These are phyloP conservation scores for Microchirus variegatus DNA, from an alignment of 2,797 vertebrate genomes.

Conservation along the genomic window DNA sequence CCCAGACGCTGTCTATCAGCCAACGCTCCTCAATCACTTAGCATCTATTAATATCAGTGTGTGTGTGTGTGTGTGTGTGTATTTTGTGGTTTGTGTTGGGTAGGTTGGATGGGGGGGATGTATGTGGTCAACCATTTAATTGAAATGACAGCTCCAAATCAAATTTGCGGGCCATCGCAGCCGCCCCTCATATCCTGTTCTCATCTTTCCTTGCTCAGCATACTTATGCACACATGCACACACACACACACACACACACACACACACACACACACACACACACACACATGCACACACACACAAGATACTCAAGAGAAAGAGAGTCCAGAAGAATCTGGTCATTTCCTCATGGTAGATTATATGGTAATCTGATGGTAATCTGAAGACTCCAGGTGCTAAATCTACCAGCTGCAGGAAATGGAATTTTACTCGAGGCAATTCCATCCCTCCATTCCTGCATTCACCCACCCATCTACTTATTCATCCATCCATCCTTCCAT, in stretches of 20 bases:
- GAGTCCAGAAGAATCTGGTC: constrained; percentile 40
- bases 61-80: constrained; percentile 27
- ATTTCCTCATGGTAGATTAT: constrained; percentile 64
- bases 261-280: constrained; percentile 20
- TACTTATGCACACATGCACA: constrained; percentile 18
- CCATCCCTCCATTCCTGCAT: constrained; percentile 17
- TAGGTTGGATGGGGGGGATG: constrained; percentile 9
- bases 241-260: constrained; percentile 22
- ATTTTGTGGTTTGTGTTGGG: too few relatives aligned
- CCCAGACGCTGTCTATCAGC: constrained; percentile 70
- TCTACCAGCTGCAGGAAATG: constrained; percentile 62
- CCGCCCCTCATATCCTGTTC: constrained; percentile 63
- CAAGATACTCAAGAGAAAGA: constrained; percentile 3
- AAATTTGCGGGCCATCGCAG: constrained; percentile 65
- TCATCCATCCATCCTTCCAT: constrained; percentile 15
- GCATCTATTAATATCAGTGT: constrained; percentile 65
- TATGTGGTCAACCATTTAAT: constrained; percentile 71
- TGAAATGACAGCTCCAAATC: constrained; percentile 71
- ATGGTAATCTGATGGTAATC: constrained; percentile 55
- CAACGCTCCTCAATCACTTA: constrained; percentile 81
- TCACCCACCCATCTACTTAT: constrained; percentile 10
- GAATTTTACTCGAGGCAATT: constrained; percentile 61
- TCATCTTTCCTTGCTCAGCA: constrained; percentile 48
- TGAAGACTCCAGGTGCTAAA: constrained; percentile 59
- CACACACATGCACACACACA: constrained; percentile 21